Percentiles rank a stretch among this genome's conserved stretches.
Conservation (phyloP, 2,113 vertebrate genomes). For the Rhombomys opimus region DNA sequence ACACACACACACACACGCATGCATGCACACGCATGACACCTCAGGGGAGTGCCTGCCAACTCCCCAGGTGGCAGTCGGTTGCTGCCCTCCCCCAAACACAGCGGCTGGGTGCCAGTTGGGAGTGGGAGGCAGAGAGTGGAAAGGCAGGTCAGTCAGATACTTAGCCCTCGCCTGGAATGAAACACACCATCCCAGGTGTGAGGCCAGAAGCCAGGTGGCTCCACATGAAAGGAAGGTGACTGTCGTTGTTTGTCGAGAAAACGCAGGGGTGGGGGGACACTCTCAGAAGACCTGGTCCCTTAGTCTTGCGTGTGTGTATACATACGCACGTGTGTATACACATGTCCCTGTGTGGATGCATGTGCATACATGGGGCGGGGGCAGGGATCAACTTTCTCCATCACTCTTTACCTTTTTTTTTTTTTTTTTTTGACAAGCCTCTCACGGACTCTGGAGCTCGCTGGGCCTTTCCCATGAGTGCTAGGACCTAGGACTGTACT, state of each 20-base stretch:
- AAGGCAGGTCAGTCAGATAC: slow-evolving; percentile 81
- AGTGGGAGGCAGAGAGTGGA: slow-evolving; percentile 78
- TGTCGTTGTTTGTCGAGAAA: slow-evolving; percentile 74
- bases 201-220: slow-evolving; percentile 78
- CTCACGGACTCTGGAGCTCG: background rate
- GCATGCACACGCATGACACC: background rate
- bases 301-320: background rate
- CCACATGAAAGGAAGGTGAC: slow-evolving; percentile 69
- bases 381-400: background rate
- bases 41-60: slow-evolving; percentile 28
- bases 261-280: background rate
- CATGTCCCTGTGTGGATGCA: background rate
- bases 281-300: background rate
- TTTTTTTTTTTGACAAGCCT: background rate
- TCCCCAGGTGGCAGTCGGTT: slow-evolving; percentile 54
- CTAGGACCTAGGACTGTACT: background rate
- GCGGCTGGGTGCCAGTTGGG: slow-evolving; percentile 30
- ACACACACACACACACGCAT: no score
- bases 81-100: slow-evolving; percentile 63
- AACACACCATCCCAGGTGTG: slow-evolving; percentile 73
- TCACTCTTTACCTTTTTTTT: background rate
- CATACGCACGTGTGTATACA: background rate
- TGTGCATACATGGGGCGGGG: background rate
- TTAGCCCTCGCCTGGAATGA: slow-evolving; percentile 44
- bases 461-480: background rate